Evolutionary conservation across 2,888 invertebrate genomes (phyloP).

Genomic region (Chydorus sphaericus): DNA sequence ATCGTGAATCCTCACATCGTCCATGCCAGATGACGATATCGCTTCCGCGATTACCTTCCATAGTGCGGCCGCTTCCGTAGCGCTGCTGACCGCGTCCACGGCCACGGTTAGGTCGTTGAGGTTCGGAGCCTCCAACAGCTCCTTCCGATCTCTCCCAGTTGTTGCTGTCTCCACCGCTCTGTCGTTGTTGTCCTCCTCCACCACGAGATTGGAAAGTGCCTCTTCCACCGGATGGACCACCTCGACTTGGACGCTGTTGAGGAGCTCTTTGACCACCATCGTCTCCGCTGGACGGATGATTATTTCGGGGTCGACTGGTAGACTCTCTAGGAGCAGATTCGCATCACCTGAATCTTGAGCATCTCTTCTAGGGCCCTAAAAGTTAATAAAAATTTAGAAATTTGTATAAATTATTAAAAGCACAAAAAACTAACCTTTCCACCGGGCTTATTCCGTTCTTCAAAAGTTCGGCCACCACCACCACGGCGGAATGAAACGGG

Average conservation of each 20-base stretch:
- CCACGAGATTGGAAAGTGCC: not conserved
- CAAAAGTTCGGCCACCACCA: slow-evolving; percentile 6
- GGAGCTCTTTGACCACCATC: not conserved
- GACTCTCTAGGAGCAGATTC: not conserved
- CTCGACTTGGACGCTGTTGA: not conserved
- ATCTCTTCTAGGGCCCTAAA: too few relatives aligned
- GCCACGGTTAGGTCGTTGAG: slow-evolving; percentile 7
- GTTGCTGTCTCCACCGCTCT: not conserved
- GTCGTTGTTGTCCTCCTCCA: not conserved
- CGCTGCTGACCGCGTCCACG: slow-evolving; percentile 17
- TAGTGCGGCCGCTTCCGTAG: not conserved
- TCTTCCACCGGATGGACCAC: not conserved
- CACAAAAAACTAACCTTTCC: too few relatives aligned
- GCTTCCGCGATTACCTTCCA: not conserved
- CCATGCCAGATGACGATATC: not conserved
- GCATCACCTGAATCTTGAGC: too few relatives aligned
- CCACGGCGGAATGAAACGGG: slow-evolving; percentile 3
- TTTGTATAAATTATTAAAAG: too few relatives aligned
- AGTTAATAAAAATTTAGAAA: too few relatives aligned
- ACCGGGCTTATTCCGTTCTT: not conserved
- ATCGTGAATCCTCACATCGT: not conserved
- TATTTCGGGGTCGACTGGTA: not conserved
- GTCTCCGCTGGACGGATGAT: not conserved
- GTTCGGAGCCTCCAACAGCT: not conserved
- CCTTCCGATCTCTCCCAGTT: not conserved